Evolutionary conservation across 2,888 invertebrate species (phyloP).

Genomic region (Aproaerema taeniolella): DNA sequence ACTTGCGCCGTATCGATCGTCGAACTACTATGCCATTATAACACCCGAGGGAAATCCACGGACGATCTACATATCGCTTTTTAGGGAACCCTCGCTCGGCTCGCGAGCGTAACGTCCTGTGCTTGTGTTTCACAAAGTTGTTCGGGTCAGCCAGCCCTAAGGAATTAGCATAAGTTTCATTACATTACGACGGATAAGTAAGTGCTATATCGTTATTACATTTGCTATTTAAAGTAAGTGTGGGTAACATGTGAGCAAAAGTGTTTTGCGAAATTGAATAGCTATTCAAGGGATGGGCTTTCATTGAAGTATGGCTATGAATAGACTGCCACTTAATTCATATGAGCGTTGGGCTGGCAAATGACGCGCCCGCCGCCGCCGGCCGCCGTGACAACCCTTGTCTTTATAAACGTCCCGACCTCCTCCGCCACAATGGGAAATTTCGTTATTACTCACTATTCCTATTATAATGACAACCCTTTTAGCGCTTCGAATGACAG

Average conservation of each 20-base stretch:
- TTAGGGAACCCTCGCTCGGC: slow-evolving; percentile 13
- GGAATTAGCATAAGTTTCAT: slow-evolving; percentile 10
- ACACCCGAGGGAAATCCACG: slow-evolving; percentile 32
- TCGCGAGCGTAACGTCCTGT: slow-evolving; percentile 4
- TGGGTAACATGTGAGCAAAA: too few relatives aligned
- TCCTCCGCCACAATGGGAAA: slow-evolving; percentile 19
- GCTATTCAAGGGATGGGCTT: too few relatives aligned
- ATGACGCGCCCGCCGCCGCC: slow-evolving; percentile 19
- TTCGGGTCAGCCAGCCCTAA: slow-evolving; percentile 12
- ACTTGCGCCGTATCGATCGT: slow-evolving; percentile 37
- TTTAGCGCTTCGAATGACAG: slow-evolving; percentile 4
- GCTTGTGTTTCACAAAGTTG: slow-evolving; percentile 7
- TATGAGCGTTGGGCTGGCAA: too few relatives aligned
- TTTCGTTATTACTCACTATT: slow-evolving; percentile 17
- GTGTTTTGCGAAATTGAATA: too few relatives aligned
- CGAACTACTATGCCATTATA: slow-evolving; percentile 34
- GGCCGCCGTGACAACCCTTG: slow-evolving; percentile 34
- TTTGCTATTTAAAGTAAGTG: too few relatives aligned
- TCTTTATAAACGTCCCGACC: slow-evolving; percentile 40
- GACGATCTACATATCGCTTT: slow-evolving; percentile 23
- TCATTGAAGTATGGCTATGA: too few relatives aligned
- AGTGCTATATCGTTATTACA: slow-evolving; percentile 1
- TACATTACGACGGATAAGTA: slow-evolving; percentile 6
- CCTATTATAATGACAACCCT: slow-evolving; percentile 14
- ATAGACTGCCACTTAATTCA: too few relatives aligned